A percentile compares a stretch with the other conserved stretches of the same genome.
These are phyloP conservation scores for Cephalophus harveyi DNA, from an alignment of 2,113 vertebrate genomes.

Conservation along the genomic window DNA sequence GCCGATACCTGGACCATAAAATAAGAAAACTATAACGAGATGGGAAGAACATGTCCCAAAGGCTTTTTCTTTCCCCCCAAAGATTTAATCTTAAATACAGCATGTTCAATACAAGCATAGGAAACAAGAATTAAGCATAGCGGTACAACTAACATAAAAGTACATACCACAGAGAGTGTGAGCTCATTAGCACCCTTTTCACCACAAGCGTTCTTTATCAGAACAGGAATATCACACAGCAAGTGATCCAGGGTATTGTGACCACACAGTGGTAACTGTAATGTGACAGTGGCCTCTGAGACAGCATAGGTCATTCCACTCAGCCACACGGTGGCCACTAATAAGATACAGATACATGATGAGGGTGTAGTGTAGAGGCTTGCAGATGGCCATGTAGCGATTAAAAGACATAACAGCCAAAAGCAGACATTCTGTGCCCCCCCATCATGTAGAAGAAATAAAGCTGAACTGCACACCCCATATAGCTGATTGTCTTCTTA, in stretches of 20 bases:
- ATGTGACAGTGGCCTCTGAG: constrained; percentile 20
- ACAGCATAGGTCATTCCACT: neutral
- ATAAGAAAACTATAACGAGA: constrained; percentile 56
- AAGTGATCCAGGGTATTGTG: constrained; percentile 37
- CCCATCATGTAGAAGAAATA: neutral
- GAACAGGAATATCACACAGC: constrained; percentile 38
- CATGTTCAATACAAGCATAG: constrained; percentile 33
- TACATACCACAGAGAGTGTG: neutral
- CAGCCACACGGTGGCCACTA: neutral
- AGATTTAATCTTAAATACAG: neutral
- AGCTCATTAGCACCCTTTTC: constrained; percentile 22
- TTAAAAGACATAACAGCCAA: neutral
- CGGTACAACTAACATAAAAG: constrained; percentile 27
- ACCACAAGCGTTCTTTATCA: constrained; percentile 37
- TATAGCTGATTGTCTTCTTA: constrained; percentile 26
- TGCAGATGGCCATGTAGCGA: neutral
- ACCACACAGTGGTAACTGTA: constrained; percentile 30
- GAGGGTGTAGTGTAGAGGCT: neutral
- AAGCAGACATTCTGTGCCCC: neutral
- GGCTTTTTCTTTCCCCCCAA: neutral
- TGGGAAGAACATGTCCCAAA: constrained; percentile 53
- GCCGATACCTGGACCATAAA: constrained; percentile 29
- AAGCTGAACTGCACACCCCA: constrained; percentile 33
- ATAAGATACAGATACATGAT: neutral
- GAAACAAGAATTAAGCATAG: constrained; percentile 43